These are phyloP conservation scores for Chrysocyon brachyurus DNA, from an alignment of 2,797 vertebrate genomes.

Conservation along the genomic window DNA sequence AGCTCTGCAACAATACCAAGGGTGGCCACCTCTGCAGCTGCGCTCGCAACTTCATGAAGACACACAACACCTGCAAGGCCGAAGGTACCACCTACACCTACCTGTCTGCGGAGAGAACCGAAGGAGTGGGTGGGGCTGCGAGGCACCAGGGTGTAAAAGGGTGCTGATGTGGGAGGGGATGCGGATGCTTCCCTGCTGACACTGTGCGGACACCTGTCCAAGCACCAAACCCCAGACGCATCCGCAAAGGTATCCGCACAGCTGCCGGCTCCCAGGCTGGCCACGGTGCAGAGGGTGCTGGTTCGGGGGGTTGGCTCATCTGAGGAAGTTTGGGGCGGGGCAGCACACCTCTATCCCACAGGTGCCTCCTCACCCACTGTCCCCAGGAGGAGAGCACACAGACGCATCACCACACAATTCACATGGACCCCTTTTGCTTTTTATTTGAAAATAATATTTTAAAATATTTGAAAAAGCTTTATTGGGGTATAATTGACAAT, in stretches of 20 bases:
- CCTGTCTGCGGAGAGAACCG: no score
- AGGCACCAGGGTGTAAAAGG: accelerated
- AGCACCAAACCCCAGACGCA: background rate
- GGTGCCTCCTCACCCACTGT: background rate
- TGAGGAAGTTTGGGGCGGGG: background rate
- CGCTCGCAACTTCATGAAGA: conserved; percentile 94
- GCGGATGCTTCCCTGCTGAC: background rate
- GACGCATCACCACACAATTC: background rate
- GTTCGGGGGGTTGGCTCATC: background rate
- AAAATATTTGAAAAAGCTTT: background rate
- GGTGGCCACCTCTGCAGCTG: conserved; percentile 96
- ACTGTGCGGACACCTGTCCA: background rate
- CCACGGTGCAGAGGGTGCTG: accelerated
- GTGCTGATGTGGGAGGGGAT: accelerated
- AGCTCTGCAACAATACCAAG: conserved; percentile 98
- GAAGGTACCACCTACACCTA: conserved; percentile 89
- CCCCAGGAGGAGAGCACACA: background rate
- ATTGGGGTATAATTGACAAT: background rate
- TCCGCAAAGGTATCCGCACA: no score
- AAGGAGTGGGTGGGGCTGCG: accelerated
- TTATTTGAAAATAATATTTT: no score
- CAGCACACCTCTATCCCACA: accelerated
- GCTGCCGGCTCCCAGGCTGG: background rate
- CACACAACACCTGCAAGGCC: conserved; percentile 96
- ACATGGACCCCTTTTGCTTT: background rate